Evolutionary conservation across 1,140 invertebrate species (phyloP).

Genomic region (Rhyzopertha dominica): DNA sequence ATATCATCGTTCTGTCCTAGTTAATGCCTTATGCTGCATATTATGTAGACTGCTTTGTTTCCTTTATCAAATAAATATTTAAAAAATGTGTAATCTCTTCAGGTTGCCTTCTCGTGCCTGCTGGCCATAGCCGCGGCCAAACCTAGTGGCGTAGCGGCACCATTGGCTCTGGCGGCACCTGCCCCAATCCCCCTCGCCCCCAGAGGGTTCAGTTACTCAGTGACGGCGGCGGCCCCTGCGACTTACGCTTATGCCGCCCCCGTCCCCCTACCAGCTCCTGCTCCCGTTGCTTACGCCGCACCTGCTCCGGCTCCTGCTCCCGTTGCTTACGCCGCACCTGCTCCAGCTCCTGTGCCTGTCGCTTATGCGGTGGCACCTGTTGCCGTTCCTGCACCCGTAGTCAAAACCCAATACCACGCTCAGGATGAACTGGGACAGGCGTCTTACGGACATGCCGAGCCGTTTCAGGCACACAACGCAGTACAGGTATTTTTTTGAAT

Average conservation of each 20-base stretch:
- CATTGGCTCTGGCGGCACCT: conserved; percentile 15
- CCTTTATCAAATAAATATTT: too few species aligned
- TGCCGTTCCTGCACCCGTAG: conserved; percentile 42
- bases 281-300: conserved; percentile 43
- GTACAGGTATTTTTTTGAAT: conserved; percentile 25
- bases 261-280: conserved; percentile 30
- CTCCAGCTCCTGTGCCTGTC: conserved; percentile 23
- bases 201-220: conserved; percentile 46
- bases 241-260: conserved; percentile 33
- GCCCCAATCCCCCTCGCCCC: conserved; percentile 44
- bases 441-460: conserved; percentile 52
- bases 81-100: too few species aligned
- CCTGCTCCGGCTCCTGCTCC: conserved; percentile 30
- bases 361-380: conserved; percentile 47
- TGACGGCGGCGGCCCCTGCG: conserved; percentile 40
- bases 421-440: conserved; percentile 54
- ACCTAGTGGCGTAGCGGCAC: conserved; percentile 12
- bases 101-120: conserved; percentile 35
- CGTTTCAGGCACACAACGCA: conserved; percentile 51
- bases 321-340: conserved; percentile 38
- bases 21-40: too few species aligned
- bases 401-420: conserved; percentile 54
- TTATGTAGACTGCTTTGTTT: too few species aligned
- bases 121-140: conserved; percentile 20
- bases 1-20: too few species aligned